A percentile compares a stretch with the other conserved stretches of the same genome.
Evolutionary conservation across 2,113 vertebrate genomes (phyloP).

Genomic region (Zeus faber): DNA sequence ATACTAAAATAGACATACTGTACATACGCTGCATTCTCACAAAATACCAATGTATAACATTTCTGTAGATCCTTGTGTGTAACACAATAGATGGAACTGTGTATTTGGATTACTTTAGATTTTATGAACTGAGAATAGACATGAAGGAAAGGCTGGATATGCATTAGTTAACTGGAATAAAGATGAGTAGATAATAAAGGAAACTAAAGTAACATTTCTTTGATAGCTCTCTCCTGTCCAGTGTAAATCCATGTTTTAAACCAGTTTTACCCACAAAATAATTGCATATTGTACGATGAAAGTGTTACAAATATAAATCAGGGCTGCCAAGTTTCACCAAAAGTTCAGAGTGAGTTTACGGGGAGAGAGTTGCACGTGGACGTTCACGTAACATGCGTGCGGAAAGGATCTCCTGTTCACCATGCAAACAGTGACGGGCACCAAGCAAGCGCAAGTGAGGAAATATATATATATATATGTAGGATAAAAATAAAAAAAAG

Average conservation of each 20-base stretch:
- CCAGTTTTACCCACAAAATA: no score
- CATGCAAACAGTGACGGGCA: no score
- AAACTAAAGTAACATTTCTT: not conserved
- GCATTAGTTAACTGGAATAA: no score
- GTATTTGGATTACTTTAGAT: conserved; percentile 17
- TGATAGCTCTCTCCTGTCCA: not conserved
- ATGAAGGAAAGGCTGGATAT: conserved; percentile 13
- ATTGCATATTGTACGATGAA: not conserved
- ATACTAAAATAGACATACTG: conserved; percentile 26
- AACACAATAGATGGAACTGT: conserved; percentile 49
- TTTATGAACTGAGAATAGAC: conserved; percentile 14
- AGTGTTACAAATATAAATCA: no score
- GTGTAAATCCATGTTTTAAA: not conserved
- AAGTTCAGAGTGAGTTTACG: no score
- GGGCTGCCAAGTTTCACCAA: no score
- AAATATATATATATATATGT: no score
- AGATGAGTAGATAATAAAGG: not conserved
- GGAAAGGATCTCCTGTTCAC: no score
- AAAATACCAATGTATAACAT: conserved; percentile 54
- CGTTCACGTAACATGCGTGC: no score
- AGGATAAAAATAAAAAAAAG: no score
- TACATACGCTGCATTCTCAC: conserved; percentile 46
- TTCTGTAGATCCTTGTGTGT: conserved; percentile 52
- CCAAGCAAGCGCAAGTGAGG: no score
- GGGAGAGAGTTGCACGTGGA: no score